These are phyloP conservation scores for Jacana jacana DNA, from an alignment of 2,113 vertebrate genomes.

Conservation along the genomic window DNA sequence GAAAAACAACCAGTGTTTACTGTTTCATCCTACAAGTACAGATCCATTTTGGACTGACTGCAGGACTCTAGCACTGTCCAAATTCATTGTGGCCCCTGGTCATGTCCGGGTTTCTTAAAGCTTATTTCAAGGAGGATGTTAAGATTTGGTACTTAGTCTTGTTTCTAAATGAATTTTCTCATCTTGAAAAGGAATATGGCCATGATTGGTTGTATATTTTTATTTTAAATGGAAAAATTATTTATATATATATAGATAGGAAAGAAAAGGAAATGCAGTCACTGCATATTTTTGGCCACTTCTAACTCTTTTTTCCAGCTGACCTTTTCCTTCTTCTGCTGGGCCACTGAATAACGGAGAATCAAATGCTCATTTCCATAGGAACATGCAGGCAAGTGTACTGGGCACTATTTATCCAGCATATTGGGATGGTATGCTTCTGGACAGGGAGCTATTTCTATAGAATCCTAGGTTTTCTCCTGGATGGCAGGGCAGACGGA, in stretches of 20 bases:
- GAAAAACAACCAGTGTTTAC: not conserved
- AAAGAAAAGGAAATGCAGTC: not conserved
- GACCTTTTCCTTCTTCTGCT: not conserved
- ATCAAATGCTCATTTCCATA: not conserved
- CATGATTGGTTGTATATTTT: not conserved
- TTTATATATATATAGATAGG: not conserved
- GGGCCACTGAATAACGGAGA: not conserved
- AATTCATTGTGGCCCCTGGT: not conserved
- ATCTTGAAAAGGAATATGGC: not conserved
- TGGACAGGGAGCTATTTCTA: not conserved
- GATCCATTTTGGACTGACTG: rapidly evolving
- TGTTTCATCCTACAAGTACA: not conserved
- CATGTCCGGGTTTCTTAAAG: not conserved
- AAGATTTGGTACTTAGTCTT: not conserved
- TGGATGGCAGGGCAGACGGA: not conserved
- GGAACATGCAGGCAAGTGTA: not conserved
- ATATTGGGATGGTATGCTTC: rapidly evolving
- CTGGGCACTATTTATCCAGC: not conserved
- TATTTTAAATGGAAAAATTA: not conserved
- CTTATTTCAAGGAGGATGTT: not conserved
- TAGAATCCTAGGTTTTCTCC: not conserved
- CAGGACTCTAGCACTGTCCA: not conserved
- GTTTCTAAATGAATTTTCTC: not conserved
- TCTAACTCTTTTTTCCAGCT: not conserved
- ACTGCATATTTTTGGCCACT: not conserved